Percentiles rank a stretch among this genome's conserved stretches.
Conservation (phyloP, 2,113 vertebrate genomes). For the Phocoena sinus region DNA sequence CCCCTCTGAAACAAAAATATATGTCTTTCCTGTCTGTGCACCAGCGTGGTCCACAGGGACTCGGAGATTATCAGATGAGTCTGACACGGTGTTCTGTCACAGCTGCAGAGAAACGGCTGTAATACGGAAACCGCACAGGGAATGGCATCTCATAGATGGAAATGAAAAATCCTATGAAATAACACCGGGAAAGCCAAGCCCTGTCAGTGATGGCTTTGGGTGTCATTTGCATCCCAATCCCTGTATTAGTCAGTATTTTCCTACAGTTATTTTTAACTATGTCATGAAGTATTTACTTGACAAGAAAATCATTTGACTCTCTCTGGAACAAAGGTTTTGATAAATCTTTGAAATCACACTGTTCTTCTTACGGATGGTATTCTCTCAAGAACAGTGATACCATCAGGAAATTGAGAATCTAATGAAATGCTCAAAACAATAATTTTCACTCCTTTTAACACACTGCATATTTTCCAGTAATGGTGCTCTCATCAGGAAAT, state of each 20-base stretch:
- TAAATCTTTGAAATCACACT: constrained; percentile 51
- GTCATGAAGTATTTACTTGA: constrained; percentile 36
- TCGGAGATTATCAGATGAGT: constrained; percentile 27
- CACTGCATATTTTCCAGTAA: constrained; percentile 25
- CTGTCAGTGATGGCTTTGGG: neutral
- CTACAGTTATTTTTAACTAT: constrained; percentile 4
- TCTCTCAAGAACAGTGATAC: neutral
- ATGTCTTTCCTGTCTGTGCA: constrained; percentile 45
- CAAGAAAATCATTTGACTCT: constrained; percentile 20
- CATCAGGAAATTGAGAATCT: constrained; percentile 45
- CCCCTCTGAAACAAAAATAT: constrained; percentile 41
- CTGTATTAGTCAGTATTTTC: neutral
- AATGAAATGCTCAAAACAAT: constrained; percentile 38
- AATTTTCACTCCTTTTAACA: constrained; percentile 13
- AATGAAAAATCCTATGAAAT: constrained; percentile 33
- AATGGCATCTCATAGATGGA: constrained; percentile 24
- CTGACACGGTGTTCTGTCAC: constrained; percentile 39
- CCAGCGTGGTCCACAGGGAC: neutral
- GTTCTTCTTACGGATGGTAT: constrained; percentile 4
- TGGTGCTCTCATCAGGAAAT: constrained; percentile 16
- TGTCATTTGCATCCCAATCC: neutral
- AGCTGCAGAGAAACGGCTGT: constrained; percentile 10
- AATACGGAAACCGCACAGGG: neutral
- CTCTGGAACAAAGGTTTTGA: constrained; percentile 32
- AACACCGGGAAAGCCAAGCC: neutral